phyloP scores from a whole-genome alignment of 1,140 invertebrate genomes.

The Ceratosolen fusciceps region DNA sequence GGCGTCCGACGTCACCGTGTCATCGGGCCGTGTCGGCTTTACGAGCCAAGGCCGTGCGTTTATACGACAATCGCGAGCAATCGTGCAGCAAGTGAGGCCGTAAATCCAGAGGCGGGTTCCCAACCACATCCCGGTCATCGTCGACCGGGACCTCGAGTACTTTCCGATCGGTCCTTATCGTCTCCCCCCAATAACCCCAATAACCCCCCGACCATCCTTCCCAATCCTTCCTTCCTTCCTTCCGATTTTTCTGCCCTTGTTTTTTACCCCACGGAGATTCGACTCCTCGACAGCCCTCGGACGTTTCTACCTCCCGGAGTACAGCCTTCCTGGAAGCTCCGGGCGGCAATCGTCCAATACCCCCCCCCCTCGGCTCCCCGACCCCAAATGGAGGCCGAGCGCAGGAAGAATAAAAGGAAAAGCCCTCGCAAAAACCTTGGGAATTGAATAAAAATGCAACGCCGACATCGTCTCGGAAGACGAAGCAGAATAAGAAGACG shows the following conservation, averaged over 20 bases:
- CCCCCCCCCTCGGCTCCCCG: too few relatives aligned
- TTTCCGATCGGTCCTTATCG: background rate
- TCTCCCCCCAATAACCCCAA: too few relatives aligned
- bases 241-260: background rate
- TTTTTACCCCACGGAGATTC: background rate
- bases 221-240: too few relatives aligned
- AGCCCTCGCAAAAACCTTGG: too few relatives aligned
- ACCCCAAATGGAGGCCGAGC: too few relatives aligned
- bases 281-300: background rate
- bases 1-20: slow-evolving; percentile 52
- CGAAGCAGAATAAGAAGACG: too few relatives aligned
- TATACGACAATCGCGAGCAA: slow-evolving; percentile 69
- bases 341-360: too few relatives aligned
- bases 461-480: too few relatives aligned
- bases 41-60: slow-evolving; percentile 71
- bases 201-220: too few relatives aligned
- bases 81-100: slow-evolving; percentile 67
- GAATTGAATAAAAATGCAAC: too few relatives aligned
- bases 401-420: too few relatives aligned
- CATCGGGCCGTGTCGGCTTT: slow-evolving; percentile 54
- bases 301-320: background rate
- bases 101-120: slow-evolving; percentile 68
- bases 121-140: slow-evolving; percentile 57
- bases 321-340: too few relatives aligned
- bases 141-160: background rate